These are phyloP conservation scores for Mycetomoellerius zeteki DNA, from an alignment of 1,140 invertebrate species.

Conservation along the genomic window DNA sequence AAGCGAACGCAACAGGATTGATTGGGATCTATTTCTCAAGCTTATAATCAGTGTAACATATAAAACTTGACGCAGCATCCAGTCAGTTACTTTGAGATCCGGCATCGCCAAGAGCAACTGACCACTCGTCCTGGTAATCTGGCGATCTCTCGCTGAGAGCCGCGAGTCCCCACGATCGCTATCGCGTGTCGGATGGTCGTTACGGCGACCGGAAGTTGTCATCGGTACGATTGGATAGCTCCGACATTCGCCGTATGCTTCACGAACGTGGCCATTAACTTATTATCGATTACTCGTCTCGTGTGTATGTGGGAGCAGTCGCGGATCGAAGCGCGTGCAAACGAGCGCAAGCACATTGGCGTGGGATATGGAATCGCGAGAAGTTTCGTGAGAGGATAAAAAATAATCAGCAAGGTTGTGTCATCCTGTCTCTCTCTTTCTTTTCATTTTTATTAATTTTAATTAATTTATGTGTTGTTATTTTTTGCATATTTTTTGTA, in stretches of 20 bases:
- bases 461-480: too few species aligned
- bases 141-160: slow-evolving; percentile 10
- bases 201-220: slow-evolving; percentile 73
- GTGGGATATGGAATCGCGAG: background rate
- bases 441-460: too few species aligned
- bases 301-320: slow-evolving; percentile 52
- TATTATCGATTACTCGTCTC: slow-evolving; percentile 77
- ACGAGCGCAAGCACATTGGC: slow-evolving; percentile 39
- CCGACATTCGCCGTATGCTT: slow-evolving; percentile 49
- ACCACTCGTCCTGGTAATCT: slow-evolving; percentile 5
- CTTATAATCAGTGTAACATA: slow-evolving; percentile 11
- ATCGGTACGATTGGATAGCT: slow-evolving; percentile 71
- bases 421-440: background rate
- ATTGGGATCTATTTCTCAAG: slow-evolving; percentile 4
- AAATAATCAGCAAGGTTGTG: background rate
- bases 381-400: background rate
- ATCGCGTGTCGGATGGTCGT: slow-evolving; percentile 72
- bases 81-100: slow-evolving; percentile 1
- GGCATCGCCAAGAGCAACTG: slow-evolving; percentile 17
- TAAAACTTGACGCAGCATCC: slow-evolving; percentile 24
- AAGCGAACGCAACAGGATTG: background rate
- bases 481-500: too few species aligned
- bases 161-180: slow-evolving; percentile 64
- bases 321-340: slow-evolving; percentile 55
- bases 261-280: slow-evolving; percentile 75